Evolutionary conservation across 2,888 invertebrate genomes (phyloP).

Genomic region (Spodoptera exigua): DNA sequence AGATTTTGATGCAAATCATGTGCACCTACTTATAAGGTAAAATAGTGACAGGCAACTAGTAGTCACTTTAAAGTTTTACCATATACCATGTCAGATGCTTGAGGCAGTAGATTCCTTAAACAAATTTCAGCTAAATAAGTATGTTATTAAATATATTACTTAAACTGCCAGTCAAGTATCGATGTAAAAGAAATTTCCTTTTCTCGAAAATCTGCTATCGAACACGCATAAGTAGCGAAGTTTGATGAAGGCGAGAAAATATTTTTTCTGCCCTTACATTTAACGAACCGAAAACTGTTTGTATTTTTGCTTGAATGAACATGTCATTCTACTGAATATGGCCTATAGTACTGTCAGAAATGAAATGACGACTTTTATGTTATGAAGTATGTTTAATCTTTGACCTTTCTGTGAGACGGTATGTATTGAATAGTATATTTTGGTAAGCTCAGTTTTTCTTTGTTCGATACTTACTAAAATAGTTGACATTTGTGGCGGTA

Average conservation of each 20-base stretch:
- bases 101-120: background rate
- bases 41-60: no score
- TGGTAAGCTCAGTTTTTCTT: background rate
- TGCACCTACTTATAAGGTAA: no score
- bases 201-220: conserved; percentile 2
- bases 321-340: conserved; percentile 45
- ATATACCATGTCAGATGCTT: no score
- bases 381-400: background rate
- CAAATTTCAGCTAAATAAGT: no score
- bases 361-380: conserved; percentile 17
- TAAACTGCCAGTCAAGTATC: conserved; percentile 7
- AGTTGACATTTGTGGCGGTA: no score
- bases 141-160: conserved; percentile 4
- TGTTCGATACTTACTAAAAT: no score
- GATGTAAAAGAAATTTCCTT: conserved; percentile 6
- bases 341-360: conserved; percentile 31
- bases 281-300: conserved; percentile 69
- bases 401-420: background rate
- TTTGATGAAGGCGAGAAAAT: conserved; percentile 38
- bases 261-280: conserved; percentile 54
- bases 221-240: conserved; percentile 15
- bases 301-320: conserved; percentile 58
- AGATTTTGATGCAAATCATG: no score
- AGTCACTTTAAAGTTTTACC: no score
- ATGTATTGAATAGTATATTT: conserved; percentile 3